phyloP scores from a whole-genome alignment of 2,888 invertebrate genomes.

The Macrophya annulata region DNA sequence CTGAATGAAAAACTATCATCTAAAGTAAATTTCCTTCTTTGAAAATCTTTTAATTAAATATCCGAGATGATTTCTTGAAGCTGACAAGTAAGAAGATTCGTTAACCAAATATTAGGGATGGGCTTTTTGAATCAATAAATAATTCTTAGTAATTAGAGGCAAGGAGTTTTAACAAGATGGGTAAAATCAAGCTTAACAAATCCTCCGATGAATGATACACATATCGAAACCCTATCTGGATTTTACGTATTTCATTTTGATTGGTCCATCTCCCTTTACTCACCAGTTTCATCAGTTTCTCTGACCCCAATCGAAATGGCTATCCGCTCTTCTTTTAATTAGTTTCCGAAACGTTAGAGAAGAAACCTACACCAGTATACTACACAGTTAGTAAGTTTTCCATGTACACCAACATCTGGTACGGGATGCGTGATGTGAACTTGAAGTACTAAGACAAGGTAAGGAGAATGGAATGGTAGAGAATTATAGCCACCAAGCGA shows the following conservation, averaged over 20 bases:
- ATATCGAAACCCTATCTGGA: not conserved
- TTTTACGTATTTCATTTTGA: not conserved
- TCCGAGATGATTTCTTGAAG: not conserved
- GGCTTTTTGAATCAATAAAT: not conserved
- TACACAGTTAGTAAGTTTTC: not conserved
- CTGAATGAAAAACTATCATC: slow-evolving; percentile 11
- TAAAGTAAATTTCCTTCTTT: too few species aligned
- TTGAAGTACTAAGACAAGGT: not conserved
- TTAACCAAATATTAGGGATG: not conserved
- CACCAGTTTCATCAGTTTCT: not conserved
- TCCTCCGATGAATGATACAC: not conserved
- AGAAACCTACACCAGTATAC: not conserved
- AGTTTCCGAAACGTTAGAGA: not conserved
- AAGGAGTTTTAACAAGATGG: not conserved
- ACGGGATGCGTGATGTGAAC: not conserved
- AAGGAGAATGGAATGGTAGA: not conserved
- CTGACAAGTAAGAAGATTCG: not conserved
- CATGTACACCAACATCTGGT: not conserved
- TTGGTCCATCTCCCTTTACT: not conserved
- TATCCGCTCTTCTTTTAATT: slow-evolving; percentile 22
- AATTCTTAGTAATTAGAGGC: not conserved
- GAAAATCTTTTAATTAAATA: not conserved
- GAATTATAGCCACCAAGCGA: not conserved
- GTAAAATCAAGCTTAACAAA: not conserved
- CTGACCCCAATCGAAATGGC: slow-evolving; percentile 9